Evolutionary conservation across 2,113 vertebrate species (phyloP).

Genomic region (Psittacus erithacus): DNA sequence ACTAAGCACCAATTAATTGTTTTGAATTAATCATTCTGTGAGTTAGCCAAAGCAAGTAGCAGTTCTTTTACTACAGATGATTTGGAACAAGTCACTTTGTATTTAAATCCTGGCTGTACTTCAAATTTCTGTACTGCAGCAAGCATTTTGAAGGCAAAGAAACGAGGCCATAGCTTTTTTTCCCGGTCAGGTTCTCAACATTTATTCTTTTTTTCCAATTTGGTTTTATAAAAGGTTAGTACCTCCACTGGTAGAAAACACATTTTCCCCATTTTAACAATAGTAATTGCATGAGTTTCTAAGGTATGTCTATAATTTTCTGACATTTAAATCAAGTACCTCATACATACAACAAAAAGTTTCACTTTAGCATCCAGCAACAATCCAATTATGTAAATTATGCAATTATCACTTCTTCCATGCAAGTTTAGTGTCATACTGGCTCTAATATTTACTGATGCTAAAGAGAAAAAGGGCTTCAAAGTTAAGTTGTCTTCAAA

Average conservation of each 20-base stretch:
- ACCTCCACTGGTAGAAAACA: neutral
- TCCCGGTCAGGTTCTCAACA: neutral
- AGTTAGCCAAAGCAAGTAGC: neutral
- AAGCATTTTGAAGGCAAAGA: neutral
- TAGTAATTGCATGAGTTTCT: neutral
- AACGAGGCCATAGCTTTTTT: neutral
- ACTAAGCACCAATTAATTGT: neutral
- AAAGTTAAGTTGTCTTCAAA: neutral
- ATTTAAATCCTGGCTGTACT: neutral
- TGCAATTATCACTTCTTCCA: constrained; percentile 21
- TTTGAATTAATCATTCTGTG: neutral
- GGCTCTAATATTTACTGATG: neutral
- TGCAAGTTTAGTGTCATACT: neutral
- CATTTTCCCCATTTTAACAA: neutral
- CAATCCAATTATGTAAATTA: neutral
- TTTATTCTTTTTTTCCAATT: neutral
- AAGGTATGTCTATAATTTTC: neutral
- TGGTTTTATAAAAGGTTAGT: neutral
- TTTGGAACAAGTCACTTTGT: neutral
- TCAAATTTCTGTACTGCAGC: neutral
- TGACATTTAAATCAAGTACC: neutral
- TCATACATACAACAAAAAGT: neutral
- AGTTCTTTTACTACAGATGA: neutral
- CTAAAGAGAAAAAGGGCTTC: neutral
- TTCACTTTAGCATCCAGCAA: constrained; percentile 5